Evolutionary conservation across 2,888 invertebrate genomes (phyloP).

Genomic region (Cyclophora albipunctata): DNA sequence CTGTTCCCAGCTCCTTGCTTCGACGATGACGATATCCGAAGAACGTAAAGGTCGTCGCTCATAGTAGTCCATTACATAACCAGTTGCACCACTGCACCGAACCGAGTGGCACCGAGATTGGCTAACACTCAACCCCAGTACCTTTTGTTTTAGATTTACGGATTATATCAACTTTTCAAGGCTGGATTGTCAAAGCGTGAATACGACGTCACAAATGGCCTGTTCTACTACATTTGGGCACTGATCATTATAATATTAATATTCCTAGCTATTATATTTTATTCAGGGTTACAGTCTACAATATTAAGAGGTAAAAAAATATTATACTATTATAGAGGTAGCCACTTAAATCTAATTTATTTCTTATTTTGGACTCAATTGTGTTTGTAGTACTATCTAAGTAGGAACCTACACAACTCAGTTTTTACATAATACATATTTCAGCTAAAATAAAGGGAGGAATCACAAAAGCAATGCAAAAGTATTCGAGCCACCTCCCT

Average conservation of each 20-base stretch:
- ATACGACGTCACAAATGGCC: conserved; percentile 61
- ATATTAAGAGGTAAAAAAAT: conserved; percentile 53
- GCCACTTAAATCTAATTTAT: not conserved
- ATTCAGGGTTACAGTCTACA: conserved; percentile 63
- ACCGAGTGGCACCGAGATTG: too few species aligned
- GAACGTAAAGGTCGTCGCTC: too few species aligned
- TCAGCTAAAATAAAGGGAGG: conserved; percentile 71
- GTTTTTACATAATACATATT: not conserved
- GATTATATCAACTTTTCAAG: conserved; percentile 62
- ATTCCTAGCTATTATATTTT: conserved; percentile 65
- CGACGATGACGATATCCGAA: too few species aligned
- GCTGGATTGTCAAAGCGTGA: conserved; percentile 56
- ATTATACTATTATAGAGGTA: not conserved
- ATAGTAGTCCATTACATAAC: too few species aligned
- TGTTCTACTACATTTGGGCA: conserved; percentile 64
- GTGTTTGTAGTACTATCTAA: not conserved
- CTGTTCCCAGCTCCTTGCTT: too few species aligned
- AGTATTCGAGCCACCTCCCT: conserved; percentile 69
- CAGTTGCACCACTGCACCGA: too few species aligned
- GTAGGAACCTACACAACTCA: not conserved
- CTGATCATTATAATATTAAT: conserved; percentile 60
- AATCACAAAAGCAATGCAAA: conserved; percentile 74
- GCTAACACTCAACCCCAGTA: too few species aligned
- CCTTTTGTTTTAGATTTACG: conserved; percentile 43
- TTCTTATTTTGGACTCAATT: not conserved